These are phyloP conservation scores for Amphilophus citrinellus DNA, from an alignment of 2,113 vertebrate species.

Conservation along the genomic window DNA sequence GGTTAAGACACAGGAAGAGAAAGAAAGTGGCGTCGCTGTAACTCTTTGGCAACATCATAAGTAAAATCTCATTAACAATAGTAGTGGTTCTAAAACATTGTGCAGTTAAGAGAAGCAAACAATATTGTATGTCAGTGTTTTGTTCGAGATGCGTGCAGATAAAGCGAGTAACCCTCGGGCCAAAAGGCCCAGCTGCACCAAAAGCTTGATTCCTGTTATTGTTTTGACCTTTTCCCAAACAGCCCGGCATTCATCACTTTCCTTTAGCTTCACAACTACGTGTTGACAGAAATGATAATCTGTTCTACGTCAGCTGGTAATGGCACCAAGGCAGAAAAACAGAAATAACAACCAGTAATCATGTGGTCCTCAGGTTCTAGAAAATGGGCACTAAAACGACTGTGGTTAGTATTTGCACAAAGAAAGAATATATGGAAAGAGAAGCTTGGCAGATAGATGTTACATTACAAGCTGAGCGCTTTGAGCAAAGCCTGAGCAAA, in stretches of 20 bases:
- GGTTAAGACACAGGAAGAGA: slow-evolving; percentile 56
- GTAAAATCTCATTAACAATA: slow-evolving; percentile 17
- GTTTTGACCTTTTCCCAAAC: slow-evolving; percentile 27
- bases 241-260: slow-evolving; percentile 11
- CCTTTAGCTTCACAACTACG: neutral
- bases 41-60: slow-evolving; percentile 24
- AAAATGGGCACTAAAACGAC: slow-evolving; percentile 3
- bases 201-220: slow-evolving; percentile 23
- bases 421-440: neutral
- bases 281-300: slow-evolving; percentile 21
- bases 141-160: neutral
- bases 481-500: neutral
- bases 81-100: neutral
- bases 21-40: slow-evolving; percentile 61
- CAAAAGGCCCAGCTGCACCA: neutral
- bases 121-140: neutral
- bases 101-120: slow-evolving; percentile 7
- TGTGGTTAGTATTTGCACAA: slow-evolving; percentile 2
- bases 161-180: neutral
- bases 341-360: neutral
- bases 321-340: neutral
- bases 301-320: neutral
- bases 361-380: slow-evolving; percentile 3
- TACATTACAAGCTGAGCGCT: neutral
- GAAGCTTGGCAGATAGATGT: neutral